Percentiles rank a stretch among this genome's conserved stretches.
These are phyloP conservation scores for Myzus persicae DNA, from an alignment of 1,140 invertebrate genomes.

Conservation along the genomic window DNA sequence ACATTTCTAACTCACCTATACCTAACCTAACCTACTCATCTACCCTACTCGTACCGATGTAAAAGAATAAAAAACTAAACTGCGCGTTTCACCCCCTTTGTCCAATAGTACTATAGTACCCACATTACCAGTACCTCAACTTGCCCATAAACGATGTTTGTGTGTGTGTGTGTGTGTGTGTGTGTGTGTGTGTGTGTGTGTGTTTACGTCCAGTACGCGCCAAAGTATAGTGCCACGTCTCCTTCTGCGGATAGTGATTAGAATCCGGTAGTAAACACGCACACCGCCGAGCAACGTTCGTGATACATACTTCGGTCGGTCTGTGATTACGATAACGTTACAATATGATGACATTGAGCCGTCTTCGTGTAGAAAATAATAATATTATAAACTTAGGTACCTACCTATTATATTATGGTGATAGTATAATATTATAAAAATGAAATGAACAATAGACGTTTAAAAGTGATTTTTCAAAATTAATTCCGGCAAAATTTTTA, in stretches of 20 bases:
- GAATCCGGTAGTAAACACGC: constrained; percentile 52
- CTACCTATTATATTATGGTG: background rate
- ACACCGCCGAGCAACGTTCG: background rate
- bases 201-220: background rate
- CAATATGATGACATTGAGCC: constrained; percentile 29
- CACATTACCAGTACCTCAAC: background rate
- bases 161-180: too few relatives aligned
- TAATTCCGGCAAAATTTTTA: background rate
- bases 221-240: background rate
- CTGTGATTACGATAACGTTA: constrained; percentile 46
- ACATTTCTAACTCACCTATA: background rate
- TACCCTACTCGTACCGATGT: background rate
- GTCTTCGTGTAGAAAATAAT: constrained; percentile 29
- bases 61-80: background rate
- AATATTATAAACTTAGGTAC: background rate
- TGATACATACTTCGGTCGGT: background rate
- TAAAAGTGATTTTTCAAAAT: background rate
- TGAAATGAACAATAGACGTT: background rate
- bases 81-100: background rate
- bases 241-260: background rate
- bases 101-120: background rate
- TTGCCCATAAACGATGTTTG: background rate
- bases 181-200: background rate
- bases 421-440: background rate
- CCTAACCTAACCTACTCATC: background rate